These are phyloP conservation scores for Aleiodes testaceus DNA, from an alignment of 2,888 invertebrate genomes.

Conservation along the genomic window DNA sequence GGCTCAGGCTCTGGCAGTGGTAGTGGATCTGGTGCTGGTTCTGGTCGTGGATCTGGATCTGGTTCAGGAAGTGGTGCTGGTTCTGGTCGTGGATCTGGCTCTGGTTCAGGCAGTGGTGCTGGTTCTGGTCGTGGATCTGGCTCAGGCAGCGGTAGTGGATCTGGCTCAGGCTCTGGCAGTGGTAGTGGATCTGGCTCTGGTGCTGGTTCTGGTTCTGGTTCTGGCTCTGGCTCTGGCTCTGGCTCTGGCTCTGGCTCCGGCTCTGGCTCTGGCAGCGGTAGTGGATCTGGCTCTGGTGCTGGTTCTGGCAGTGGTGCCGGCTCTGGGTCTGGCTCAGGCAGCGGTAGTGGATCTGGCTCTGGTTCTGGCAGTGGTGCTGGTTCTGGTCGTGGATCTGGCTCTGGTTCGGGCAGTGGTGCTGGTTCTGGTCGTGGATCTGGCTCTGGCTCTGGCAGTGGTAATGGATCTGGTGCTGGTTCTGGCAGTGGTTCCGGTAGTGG, in stretches of 20 bases:
- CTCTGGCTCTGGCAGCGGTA: neutral
- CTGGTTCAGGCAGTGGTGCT: neutral
- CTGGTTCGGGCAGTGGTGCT: neutral
- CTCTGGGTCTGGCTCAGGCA: too few species aligned
- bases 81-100: neutral
- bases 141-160: neutral
- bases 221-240: neutral
- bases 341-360: neutral
- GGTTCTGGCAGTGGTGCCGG: too few species aligned
- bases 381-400: neutral
- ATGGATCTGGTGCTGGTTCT: neutral
- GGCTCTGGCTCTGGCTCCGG: neutral
- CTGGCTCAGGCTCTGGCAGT: neutral
- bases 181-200: neutral
- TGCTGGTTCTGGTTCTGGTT: neutral
- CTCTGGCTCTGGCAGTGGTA: neutral
- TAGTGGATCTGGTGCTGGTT: neutral
- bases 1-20: neutral
- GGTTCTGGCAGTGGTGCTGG: too few species aligned
- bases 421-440: neutral
- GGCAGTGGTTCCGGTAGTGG: neutral
- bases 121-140: neutral
- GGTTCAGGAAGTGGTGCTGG: neutral
- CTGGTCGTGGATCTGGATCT: neutral
- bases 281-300: constrained; percentile 3